phyloP scores from a whole-genome alignment of 92 coral and sea anemone genomes.

The Phenganax stokvisi region DNA sequence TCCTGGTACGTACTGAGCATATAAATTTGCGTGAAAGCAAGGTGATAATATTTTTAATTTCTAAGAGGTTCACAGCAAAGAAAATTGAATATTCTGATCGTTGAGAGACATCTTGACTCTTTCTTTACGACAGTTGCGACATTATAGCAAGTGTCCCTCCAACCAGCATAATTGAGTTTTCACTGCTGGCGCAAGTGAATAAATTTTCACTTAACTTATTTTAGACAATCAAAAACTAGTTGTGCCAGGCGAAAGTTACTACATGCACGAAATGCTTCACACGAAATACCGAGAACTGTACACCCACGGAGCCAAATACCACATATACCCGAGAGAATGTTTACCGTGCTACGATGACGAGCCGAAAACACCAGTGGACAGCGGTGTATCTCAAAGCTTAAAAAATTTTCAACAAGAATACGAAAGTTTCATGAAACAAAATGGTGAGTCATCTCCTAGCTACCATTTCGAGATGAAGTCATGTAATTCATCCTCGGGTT shows the following conservation, averaged over 20 bases:
- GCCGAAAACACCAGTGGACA: not conserved
- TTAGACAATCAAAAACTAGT: conserved; percentile 10
- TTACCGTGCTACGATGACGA: not conserved
- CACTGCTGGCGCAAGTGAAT: no score
- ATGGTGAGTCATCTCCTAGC: not conserved
- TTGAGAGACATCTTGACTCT: no score
- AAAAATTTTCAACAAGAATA: conserved; percentile 35
- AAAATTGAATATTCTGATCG: no score
- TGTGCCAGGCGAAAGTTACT: not conserved
- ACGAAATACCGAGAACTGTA: conserved; percentile 24
- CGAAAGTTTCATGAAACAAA: conserved; percentile 32
- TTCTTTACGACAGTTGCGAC: no score
- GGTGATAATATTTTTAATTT: not conserved
- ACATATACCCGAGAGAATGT: not conserved
- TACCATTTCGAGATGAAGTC: not conserved
- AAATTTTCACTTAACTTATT: not conserved
- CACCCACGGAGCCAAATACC: conserved; percentile 15
- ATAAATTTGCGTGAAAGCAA: no score
- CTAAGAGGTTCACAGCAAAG: no score
- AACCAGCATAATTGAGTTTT: no score
- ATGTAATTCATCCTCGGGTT: conserved; percentile 1
- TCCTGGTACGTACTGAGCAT: not conserved
- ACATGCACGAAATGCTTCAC: conserved; percentile 12
- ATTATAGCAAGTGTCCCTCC: no score
- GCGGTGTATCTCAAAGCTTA: conserved; percentile 16